Evolutionary conservation across 2,888 invertebrate genomes (phyloP).

Genomic region (Heliconius hortense): DNA sequence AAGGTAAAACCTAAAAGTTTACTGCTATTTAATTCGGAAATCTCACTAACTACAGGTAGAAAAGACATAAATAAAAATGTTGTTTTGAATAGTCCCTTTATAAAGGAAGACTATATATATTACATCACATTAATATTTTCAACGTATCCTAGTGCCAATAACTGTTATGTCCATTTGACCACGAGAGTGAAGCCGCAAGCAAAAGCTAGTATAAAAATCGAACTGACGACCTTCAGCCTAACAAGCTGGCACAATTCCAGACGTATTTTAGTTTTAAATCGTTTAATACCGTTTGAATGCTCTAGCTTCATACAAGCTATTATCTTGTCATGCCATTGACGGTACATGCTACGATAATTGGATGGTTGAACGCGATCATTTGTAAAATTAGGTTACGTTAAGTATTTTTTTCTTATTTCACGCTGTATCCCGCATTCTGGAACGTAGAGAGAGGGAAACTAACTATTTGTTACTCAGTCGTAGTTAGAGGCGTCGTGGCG

Average conservation of each 20-base stretch:
- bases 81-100: too few species aligned
- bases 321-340: conserved; percentile 18
- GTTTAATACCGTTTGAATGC: conserved; percentile 6
- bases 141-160: too few species aligned
- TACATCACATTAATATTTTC: too few species aligned
- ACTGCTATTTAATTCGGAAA: too few species aligned
- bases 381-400: background rate
- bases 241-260: conserved; percentile 8
- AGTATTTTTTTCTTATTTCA: background rate
- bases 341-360: conserved; percentile 9
- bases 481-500: too few species aligned
- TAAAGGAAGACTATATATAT: too few species aligned
- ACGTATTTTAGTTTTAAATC: background rate
- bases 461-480: too few species aligned
- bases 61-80: too few species aligned
- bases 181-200: too few species aligned
- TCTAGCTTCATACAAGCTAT: conserved; percentile 11
- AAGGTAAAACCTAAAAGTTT: too few species aligned
- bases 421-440: background rate
- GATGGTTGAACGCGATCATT: background rate
- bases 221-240: background rate
- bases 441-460: background rate
- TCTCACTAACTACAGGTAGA: too few species aligned
- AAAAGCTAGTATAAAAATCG: background rate
- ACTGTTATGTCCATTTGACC: too few species aligned